Base-by-base conservation (phyloP, 2,797 vertebrate genomes). In the Tokudaia tokunoshimensis region DNA sequence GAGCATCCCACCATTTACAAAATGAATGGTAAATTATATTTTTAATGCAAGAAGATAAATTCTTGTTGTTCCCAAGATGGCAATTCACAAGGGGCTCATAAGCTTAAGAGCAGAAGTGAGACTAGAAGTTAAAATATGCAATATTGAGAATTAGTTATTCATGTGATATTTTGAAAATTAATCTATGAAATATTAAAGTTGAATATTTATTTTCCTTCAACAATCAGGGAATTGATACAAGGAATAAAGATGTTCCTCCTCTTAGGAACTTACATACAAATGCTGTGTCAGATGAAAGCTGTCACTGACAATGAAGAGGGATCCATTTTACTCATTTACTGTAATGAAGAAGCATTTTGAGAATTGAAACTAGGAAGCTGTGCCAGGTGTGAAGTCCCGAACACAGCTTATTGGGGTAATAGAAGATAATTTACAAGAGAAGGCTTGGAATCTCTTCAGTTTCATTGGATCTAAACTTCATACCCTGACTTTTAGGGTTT, bases 201-300 rank as follows among this genome's bases (percentile, higher is more conserved):
- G 91, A 89, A 76, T 89, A 70, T 47, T 89, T 8, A 50, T 87
- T 92, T 93, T 90, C 57, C 5, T 81, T 9, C 9, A 76, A 78
- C 1, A 81, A 67, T 55, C 63, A 67, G 4, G 1, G 19, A 10
- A 74, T 41, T n/a, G 8, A 52, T 29, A 37, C 44, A 13, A 47
- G 59, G 37, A 75, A 63, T 19, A 91, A 29, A 83, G 10, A 84
- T 0, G 7, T 15, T 4, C 6, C 5, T 94, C 3, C 44, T 86
- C 63, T 93, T 52, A 52, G 15, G 10, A 91, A 82, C 37, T 93
- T 5, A 78, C 1, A 79, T 3, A 78, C 2, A 70, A 93, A 41
- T 67, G 13, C 41, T 1, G 82, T 29, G 59, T 78, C 26, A 63
- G 52, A 41, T 37, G 7, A 82, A 67, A 70, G 29, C 5, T 6